phyloP scores from a whole-genome alignment of 2,888 invertebrate species.

The Drosophila vallismaia region DNA sequence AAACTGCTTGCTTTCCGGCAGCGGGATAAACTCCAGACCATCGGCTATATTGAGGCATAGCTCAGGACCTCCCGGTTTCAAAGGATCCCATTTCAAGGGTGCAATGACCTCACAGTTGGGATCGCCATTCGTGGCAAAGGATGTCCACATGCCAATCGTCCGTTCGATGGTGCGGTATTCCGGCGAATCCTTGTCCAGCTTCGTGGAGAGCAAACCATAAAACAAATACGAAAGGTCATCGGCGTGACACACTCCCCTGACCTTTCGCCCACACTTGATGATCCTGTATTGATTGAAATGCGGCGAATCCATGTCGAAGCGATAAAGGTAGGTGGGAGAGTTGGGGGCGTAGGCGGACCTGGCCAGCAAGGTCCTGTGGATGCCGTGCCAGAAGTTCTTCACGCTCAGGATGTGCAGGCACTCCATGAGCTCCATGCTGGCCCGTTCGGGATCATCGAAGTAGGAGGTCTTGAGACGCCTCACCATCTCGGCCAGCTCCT shows the following conservation, averaged over 20 bases:
- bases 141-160: constrained; percentile 80
- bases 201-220: constrained; percentile 63
- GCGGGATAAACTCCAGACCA: constrained; percentile 68
- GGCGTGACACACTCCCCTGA: constrained; percentile 80
- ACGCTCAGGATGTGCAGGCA: constrained; percentile 63
- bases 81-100: constrained; percentile 67
- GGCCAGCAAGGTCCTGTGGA: constrained; percentile 79
- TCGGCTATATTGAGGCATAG: constrained; percentile 79
- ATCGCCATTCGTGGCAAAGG: constrained; percentile 80
- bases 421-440: constrained; percentile 59
- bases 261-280: constrained; percentile 71
- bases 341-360: constrained; percentile 63
- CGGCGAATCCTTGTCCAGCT: constrained; percentile 54
- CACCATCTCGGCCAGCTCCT: constrained; percentile 56
- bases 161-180: constrained; percentile 82
- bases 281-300: constrained; percentile 79
- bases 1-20: constrained; percentile 76
- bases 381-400: constrained; percentile 82
- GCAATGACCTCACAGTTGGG: constrained; percentile 78
- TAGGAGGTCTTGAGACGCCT: constrained; percentile 60
- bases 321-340: constrained; percentile 80
- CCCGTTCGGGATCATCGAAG: constrained; percentile 61
- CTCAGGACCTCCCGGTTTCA: constrained; percentile 59
- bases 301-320: constrained; percentile 82
- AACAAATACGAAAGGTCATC: constrained; percentile 83